Conservation (phyloP, 2,888 invertebrate species). For the Drosophila imparisetae region DNA sequence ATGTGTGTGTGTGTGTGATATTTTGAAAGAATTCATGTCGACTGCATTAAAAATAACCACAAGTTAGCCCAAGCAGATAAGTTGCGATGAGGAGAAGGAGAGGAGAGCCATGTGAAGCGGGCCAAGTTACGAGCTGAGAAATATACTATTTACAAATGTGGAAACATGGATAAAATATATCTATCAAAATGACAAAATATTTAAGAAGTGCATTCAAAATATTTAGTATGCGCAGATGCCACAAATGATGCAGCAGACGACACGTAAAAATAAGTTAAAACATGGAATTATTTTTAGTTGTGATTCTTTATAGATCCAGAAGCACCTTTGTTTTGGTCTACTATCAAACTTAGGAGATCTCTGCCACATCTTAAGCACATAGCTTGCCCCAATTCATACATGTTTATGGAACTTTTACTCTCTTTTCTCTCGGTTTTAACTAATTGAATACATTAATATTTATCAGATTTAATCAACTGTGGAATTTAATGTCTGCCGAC, state of each 20-base stretch:
- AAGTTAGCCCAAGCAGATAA: constrained; percentile 47
- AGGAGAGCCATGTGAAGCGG: constrained; percentile 31
- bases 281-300: background rate
- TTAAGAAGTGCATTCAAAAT: constrained; percentile 28
- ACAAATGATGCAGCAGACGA: constrained; percentile 3
- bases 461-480: constrained; percentile 19
- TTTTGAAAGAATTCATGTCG: constrained; percentile 77
- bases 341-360: background rate
- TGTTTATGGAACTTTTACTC: constrained; percentile 10
- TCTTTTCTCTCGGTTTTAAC: constrained; percentile 3
- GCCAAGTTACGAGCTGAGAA: constrained; percentile 42
- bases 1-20: constrained; percentile 46
- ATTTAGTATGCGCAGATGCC: background rate
- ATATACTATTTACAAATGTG: constrained; percentile 34
- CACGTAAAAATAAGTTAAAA: background rate
- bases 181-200: constrained; percentile 65
- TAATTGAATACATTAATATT: constrained; percentile 27
- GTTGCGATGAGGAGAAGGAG: constrained; percentile 26
- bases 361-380: background rate
- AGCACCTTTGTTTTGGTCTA: background rate
- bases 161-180: constrained; percentile 16
- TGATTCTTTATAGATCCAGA: background rate
- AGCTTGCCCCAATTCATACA: constrained; percentile 20
- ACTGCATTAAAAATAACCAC: constrained; percentile 75
- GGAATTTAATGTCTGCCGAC: constrained; percentile 37